These are phyloP conservation scores for Oplegnathus fasciatus DNA, from an alignment of 2,113 vertebrate species.

Conservation along the genomic window DNA sequence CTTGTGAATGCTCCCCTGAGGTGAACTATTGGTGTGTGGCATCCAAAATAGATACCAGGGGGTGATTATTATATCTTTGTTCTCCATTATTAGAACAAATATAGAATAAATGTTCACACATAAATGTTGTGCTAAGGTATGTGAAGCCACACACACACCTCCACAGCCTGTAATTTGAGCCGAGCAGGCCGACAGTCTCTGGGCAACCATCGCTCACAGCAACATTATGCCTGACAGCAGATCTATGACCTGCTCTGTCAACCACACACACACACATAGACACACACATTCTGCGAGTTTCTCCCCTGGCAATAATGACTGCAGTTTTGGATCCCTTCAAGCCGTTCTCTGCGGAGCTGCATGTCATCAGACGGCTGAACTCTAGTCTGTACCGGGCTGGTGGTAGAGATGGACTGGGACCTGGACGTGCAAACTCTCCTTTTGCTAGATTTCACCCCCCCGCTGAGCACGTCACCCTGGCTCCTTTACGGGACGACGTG, in stretches of 20 bases:
- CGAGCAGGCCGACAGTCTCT: conserved; percentile 58
- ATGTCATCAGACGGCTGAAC: conserved; percentile 55
- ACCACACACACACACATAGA: neutral
- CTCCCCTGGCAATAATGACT: conserved; percentile 37
- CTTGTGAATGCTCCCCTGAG: conserved; percentile 9
- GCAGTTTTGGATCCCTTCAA: conserved; percentile 21
- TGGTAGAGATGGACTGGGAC: conserved; percentile 22
- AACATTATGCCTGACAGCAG: conserved; percentile 47
- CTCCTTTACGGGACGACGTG: conserved; percentile 74
- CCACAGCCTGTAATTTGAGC: conserved; percentile 67
- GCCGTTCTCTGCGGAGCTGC: conserved; percentile 43
- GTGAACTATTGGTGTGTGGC: conserved; percentile 2
- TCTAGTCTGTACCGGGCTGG: conserved; percentile 22
- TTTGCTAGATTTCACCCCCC: conserved; percentile 62
- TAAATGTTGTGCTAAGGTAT: conserved; percentile 4
- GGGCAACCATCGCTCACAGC: conserved; percentile 64
- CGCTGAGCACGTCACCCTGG: conserved; percentile 45
- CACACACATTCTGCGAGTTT: neutral
- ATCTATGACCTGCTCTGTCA: conserved; percentile 29
- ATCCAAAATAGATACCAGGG: conserved; percentile 18
- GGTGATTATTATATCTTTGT: conserved; percentile 14
- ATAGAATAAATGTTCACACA: conserved; percentile 4
- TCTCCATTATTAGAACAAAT: conserved; percentile 8
- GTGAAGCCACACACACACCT: neutral
- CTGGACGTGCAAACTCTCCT: neutral